Evolutionary conservation across 2,888 invertebrate species (phyloP).

Genomic region (Maniola hyperantus): DNA sequence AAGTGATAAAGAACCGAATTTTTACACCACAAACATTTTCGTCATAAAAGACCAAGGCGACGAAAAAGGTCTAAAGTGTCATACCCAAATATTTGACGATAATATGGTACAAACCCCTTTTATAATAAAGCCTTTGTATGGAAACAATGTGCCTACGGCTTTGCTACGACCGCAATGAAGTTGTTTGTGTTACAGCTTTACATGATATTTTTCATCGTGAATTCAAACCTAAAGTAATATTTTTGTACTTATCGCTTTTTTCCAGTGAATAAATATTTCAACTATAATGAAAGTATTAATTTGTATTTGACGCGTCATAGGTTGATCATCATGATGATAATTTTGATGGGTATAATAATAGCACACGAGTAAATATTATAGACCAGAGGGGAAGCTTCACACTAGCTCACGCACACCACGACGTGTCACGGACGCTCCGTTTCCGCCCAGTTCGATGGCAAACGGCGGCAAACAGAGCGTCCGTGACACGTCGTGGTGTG

Average conservation of each 20-base stretch:
- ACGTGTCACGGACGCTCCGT: too few species aligned
- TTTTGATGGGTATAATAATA: too few species aligned
- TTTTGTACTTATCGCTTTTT: neutral
- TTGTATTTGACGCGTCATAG: too few species aligned
- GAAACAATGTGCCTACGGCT: neutral
- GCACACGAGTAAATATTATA: too few species aligned
- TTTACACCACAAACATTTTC: neutral
- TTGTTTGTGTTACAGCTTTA: neutral
- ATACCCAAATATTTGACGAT: conserved; percentile 10
- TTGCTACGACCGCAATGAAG: neutral
- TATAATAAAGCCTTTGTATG: conserved; percentile 3
- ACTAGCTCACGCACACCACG: too few species aligned
- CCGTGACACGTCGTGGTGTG: too few species aligned
- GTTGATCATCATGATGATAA: too few species aligned
- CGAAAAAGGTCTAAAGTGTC: conserved; percentile 1
- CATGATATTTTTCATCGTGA: neutral
- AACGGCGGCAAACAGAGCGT: too few species aligned
- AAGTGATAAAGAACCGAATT: neutral
- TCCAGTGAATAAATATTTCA: neutral
- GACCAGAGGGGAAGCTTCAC: too few species aligned
- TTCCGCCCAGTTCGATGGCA: too few species aligned
- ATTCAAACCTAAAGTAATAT: neutral
- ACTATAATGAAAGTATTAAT: too few species aligned
- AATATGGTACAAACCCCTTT: neutral
- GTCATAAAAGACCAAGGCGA: neutral